Evolutionary conservation across 1,140 invertebrate species (phyloP).

Genomic region (Triops longicaudatus): DNA sequence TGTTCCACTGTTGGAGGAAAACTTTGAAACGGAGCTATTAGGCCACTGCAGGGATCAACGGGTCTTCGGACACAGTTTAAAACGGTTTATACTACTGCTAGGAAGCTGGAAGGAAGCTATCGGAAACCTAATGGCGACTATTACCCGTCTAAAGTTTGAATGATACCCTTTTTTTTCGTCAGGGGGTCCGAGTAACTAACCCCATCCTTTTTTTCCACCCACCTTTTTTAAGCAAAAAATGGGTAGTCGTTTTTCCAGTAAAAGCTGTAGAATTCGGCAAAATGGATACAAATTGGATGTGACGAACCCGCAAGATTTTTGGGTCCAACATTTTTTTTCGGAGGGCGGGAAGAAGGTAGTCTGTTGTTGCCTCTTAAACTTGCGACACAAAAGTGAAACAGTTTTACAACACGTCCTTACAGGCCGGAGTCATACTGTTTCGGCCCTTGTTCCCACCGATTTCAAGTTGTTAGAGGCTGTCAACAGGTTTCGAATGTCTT

Average conservation of each 20-base stretch:
- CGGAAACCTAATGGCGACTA: no score
- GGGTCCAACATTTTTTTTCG: neutral
- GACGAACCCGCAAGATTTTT: neutral
- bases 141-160: neutral
- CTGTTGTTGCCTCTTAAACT: neutral
- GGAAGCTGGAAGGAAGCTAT: neutral
- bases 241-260: no score
- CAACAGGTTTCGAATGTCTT: no score
- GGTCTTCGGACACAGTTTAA: neutral
- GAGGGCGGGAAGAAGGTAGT: no score
- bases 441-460: no score
- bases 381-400: no score
- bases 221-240: no score
- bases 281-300: neutral
- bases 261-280: conserved; percentile 1
- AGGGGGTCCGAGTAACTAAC: no score
- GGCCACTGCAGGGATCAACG: neutral
- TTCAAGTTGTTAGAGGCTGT: no score
- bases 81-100: neutral
- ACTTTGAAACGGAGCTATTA: neutral
- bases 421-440: no score
- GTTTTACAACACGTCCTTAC: no score
- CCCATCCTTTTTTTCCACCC: no score
- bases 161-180: neutral
- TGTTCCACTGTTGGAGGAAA: neutral